Base-by-base conservation (phyloP, 2,113 vertebrate genomes). In the Mastomys coucha region DNA sequence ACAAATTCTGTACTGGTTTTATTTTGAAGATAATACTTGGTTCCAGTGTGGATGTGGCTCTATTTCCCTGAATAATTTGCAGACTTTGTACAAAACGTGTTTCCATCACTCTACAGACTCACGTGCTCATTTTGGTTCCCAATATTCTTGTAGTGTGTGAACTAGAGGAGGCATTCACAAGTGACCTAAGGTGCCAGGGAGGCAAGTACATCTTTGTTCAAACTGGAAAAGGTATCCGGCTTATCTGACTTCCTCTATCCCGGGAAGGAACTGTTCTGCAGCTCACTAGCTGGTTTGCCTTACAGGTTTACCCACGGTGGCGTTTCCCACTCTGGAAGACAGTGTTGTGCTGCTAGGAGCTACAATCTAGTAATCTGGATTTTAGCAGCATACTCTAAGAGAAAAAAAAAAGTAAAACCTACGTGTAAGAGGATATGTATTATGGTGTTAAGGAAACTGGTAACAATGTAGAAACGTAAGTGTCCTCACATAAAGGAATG, bases 361-460 rank as follows among this genome's bases (percentile, higher is more conserved):
- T 90, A 4, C 24, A 70, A 0, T 72, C 9, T 3, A 28, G 26
- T 56, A 17, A 94, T 80, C 7, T 39, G 56, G 17, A 56, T 89
- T 86, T 39, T 16, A 75, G 75, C 73, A 58, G 28, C 81, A 7
- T 39, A 39, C 42, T 28, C 56, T 42, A 36, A 85, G 42, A n/a
- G 88, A 69, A 75, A 77, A 53, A 77, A 53, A 80, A 76, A 77
- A 82, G 69, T 36, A 28, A 53, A 87, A 93, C 49, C 20, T 93
- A 80, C 51, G 76, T 85, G 28, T 88, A 85, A 90, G 87, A 94
- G 39, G 10, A 39, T 81, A 39, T n/a, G 19, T 10, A 31, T n/a
- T 84, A 45, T 31, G 45, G 7, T 51, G 45, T 93, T 89, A 77
- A 88, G 94, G 84, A 96, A 96, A 85, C 84, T 49, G 89, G 58